Evolutionary conservation across 2,888 invertebrate species (phyloP).

Genomic region (Brenthis ino): DNA sequence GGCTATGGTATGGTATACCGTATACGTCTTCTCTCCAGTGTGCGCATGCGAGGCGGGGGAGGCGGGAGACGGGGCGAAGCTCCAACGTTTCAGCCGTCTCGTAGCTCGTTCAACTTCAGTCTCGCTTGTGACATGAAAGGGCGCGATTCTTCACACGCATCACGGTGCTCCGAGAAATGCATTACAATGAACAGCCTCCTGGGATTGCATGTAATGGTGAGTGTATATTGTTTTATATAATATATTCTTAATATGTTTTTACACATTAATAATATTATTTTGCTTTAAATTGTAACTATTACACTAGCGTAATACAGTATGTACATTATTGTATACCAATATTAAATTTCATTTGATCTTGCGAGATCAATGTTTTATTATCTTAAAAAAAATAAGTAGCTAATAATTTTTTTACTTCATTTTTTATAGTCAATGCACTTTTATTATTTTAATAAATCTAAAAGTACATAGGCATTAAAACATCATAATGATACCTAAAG

Average conservation of each 20-base stretch:
- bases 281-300: no score
- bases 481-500: no score
- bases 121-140: conserved; percentile 83
- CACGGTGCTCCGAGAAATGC: conserved; percentile 86
- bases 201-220: conserved; percentile 81
- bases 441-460: no score
- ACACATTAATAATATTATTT: neutral
- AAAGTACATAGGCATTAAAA: no score
- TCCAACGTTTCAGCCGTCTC: conserved; percentile 69
- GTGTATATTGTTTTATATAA: conserved; percentile 43
- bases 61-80: conserved; percentile 52
- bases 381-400: neutral
- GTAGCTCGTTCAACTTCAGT: conserved; percentile 62
- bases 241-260: neutral
- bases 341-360: neutral
- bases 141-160: conserved; percentile 77
- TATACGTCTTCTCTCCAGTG: conserved; percentile 44
- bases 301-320: neutral
- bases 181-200: conserved; percentile 86
- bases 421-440: no score
- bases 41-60: conserved; percentile 58
- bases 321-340: neutral
- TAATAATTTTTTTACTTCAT: no score
- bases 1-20: conserved; percentile 45
- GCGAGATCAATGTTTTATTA: neutral